A percentile compares a stretch with the other conserved stretches of the same genome.
phyloP scores from a whole-genome alignment of 1,140 invertebrate species.

The Drosophila littoralis region DNA sequence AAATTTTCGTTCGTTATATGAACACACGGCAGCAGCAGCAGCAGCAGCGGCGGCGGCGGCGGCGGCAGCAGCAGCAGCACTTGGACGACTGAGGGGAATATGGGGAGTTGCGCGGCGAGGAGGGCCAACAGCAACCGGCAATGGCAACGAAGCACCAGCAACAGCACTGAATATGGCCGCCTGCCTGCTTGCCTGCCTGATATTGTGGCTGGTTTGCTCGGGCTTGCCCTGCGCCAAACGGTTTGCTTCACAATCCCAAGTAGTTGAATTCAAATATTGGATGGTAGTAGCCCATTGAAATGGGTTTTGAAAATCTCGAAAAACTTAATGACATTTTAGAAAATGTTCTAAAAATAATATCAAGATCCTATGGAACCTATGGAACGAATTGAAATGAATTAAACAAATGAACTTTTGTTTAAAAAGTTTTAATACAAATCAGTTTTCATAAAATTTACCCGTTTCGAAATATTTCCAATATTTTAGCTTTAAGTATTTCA shows the following conservation, averaged over 20 bases:
- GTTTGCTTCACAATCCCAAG: conserved; percentile 8
- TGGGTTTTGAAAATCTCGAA: background rate
- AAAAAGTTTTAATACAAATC: too few species aligned
- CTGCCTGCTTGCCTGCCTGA: conserved; percentile 59
- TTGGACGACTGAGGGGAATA: conserved; percentile 27
- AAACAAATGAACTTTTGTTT: too few species aligned
- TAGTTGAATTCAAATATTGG: conserved; percentile 22
- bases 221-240: conserved; percentile 37
- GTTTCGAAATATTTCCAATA: too few species aligned
- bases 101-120: conserved; percentile 16
- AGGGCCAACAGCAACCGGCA: conserved; percentile 40
- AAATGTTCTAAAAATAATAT: too few species aligned
- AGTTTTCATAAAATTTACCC: too few species aligned
- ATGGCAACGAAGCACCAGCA: conserved; percentile 12
- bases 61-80: conserved; percentile 5
- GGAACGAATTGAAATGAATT: too few species aligned
- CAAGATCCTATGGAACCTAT: too few species aligned
- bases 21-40: conserved; percentile 53
- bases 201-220: conserved; percentile 62
- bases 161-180: conserved; percentile 69
- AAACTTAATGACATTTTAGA: too few species aligned
- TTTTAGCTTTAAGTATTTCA: too few species aligned
- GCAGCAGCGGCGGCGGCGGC: conserved; percentile 13
- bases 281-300: background rate
- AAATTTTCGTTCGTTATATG: conserved; percentile 72